Evolutionary conservation across 2,888 invertebrate species (phyloP).

Genomic region (Rhamphomyia laevipes): DNA sequence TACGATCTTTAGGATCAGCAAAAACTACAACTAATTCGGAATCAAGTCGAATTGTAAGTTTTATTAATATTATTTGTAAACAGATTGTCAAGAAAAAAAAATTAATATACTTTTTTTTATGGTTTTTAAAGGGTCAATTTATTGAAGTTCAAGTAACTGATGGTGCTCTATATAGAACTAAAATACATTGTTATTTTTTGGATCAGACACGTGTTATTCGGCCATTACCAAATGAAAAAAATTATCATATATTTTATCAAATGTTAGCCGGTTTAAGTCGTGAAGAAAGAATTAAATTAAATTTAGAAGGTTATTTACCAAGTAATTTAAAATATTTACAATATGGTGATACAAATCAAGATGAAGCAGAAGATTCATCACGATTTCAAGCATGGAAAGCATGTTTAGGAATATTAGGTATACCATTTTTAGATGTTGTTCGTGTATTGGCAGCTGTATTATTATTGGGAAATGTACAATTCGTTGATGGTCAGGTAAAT

Average conservation of each 20-base stretch:
- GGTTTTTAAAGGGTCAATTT: slow-evolving; percentile 67
- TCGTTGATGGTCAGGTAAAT: slow-evolving; percentile 58
- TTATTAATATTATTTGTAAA: slow-evolving; percentile 2
- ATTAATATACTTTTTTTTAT: not conserved
- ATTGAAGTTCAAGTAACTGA: slow-evolving; percentile 94
- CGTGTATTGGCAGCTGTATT: slow-evolving; percentile 83
- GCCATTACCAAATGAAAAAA: slow-evolving; percentile 77
- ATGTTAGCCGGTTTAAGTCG: slow-evolving; percentile 78
- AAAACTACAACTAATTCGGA: slow-evolving; percentile 83
- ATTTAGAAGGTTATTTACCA: slow-evolving; percentile 74
- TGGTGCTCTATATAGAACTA: slow-evolving; percentile 86
- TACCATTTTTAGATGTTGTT: slow-evolving; percentile 88
- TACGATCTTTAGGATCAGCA: slow-evolving; percentile 81
- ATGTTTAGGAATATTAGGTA: slow-evolving; percentile 78
- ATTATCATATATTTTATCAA: slow-evolving; percentile 96
- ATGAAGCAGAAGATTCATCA: slow-evolving; percentile 58
- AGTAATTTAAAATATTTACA: slow-evolving; percentile 73
- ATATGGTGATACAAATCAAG: slow-evolving; percentile 58
- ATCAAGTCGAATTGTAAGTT: slow-evolving; percentile 79
- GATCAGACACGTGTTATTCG: slow-evolving; percentile 87
- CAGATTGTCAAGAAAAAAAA: slow-evolving; percentile 2
- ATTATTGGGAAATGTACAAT: slow-evolving; percentile 83
- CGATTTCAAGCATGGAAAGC: slow-evolving; percentile 89
- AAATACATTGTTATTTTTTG: slow-evolving; percentile 91
- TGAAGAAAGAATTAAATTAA: slow-evolving; percentile 77